Base-by-base conservation (phyloP, 2,797 vertebrate species). In the Rhinella marina region DNA sequence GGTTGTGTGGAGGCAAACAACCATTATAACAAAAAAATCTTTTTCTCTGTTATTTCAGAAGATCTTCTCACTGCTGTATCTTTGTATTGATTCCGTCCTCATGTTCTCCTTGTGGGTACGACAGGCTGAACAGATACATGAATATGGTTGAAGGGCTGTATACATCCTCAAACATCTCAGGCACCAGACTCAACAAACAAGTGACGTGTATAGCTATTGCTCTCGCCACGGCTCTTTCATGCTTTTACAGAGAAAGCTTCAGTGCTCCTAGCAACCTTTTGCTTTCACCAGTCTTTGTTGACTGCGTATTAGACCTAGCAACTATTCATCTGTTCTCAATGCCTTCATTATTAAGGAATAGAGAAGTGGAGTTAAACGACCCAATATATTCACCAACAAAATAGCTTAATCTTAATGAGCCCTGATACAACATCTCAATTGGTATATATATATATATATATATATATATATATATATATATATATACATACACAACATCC, bases 241-340 rank as follows among this genome's bases (percentile, higher is more conserved):
- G 80, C 72, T 81, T 29, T 50, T 82, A 76, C 23, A 64, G 41
- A 66, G 80, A 75, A 75, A 72, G 70, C 73, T 83, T 59, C 75
- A 25, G 59, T 48, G 73, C 81, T 87, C 81, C 81, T 76, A 77
- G 86, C 72, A 87, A 87, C 81, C 86, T 83, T 16, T 83, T 48
- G 70, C 80, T 68, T 87, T 82, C 68, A 62, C 16, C 11, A 17
- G 21, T 76, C 32, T 52, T 73, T 68, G 25, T 50, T 76, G 72
- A 77, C 83, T 82, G 72, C 50, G 83, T 64, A 48, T 56, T 56
- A 78, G 86, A 77, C 72, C 86, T 83, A 83, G 81, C 81, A 83
- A 83, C 81, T 83, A 77, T 32, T 3, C 48, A 76, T 83, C 64
- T 68, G 78, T 54, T 83, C 77, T 76, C 68, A 87, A 48, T 77